These are phyloP conservation scores for Drosophila birchii DNA, from an alignment of 2,888 invertebrate genomes.

Conservation along the genomic window DNA sequence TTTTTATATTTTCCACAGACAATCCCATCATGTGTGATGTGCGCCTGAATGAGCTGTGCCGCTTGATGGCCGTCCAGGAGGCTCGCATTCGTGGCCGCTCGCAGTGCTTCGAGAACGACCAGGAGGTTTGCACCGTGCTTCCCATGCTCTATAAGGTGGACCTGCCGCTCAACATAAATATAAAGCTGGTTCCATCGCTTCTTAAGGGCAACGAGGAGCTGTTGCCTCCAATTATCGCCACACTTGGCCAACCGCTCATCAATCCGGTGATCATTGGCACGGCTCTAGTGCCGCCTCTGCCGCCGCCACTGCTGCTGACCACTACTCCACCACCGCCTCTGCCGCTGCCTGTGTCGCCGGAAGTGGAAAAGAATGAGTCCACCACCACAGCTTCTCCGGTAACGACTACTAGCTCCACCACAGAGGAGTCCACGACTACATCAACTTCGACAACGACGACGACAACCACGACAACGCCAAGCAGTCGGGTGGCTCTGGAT, in stretches of 20 bases:
- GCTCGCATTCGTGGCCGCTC: conserved; percentile 90
- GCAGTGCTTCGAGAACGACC: conserved; percentile 85
- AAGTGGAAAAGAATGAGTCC: conserved; percentile 26
- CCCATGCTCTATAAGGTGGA: conserved; percentile 79
- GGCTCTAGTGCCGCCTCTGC: conserved; percentile 45
- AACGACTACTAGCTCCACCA: conserved; percentile 42
- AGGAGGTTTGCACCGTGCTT: conserved; percentile 83
- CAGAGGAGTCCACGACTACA: conserved; percentile 54
- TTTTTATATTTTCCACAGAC: conserved; percentile 86
- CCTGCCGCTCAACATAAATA: conserved; percentile 69
- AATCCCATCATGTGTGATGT: conserved; percentile 93
- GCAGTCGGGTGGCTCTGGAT: conserved; percentile 29
- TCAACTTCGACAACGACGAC: conserved; percentile 23
- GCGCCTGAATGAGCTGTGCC: conserved; percentile 88
- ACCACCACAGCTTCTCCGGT: conserved; percentile 24
- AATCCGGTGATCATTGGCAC: conserved; percentile 71
- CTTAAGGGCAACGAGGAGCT: conserved; percentile 77
- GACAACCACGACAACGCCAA: conserved; percentile 33
- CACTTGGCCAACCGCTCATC: conserved; percentile 70
- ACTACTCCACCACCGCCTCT: conserved; percentile 30
- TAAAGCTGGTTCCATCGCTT: conserved; percentile 80
- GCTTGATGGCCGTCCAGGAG: conserved; percentile 89
- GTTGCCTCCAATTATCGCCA: conserved; percentile 78
- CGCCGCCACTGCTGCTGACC: conserved; percentile 21
- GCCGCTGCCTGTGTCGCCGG: conserved; percentile 33